Evolutionary conservation across 2,113 vertebrate genomes (phyloP), one percentile per base, ranked within the genome.

Genomic region (Spermophilus dauricus): DNA sequence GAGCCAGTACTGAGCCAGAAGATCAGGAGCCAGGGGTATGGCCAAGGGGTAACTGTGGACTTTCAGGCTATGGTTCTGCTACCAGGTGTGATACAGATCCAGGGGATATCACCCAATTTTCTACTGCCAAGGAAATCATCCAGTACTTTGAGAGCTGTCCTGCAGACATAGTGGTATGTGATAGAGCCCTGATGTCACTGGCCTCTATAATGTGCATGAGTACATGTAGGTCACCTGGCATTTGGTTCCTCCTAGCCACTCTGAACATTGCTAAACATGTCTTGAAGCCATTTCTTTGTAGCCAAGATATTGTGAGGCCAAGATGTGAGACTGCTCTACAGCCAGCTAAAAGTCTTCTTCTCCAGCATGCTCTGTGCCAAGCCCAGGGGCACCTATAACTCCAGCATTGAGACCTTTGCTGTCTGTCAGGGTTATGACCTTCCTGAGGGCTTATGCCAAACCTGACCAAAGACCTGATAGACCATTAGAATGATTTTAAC

Each of bases 251-350:
- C 11, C 97, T 99, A 72, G 99, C 99, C 28, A 96, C 97, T 89
- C 96, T 97, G 73, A 98, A 98, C 75, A 99, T 99, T 94, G 99
- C 99, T 51, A 99, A 99, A 6, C 99, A 99, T 4, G 99, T 99
- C 86, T 98, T 99, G 91, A 99, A 99, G 89, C 98, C 98, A 48
- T 75, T 99, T 98, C 1, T 99, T 99, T 97, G 99, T 99, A 45
- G 99, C 99, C 48, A 99, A 99, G 99, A 99, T 99, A 91, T 99
- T 99, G 96, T 98, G 99, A 96, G 99, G 99, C 5, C 99, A 99
- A 96, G 99, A 99, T n/a, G 99, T 99, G 77, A 99, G 99, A 0
- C 98, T 99, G 34, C 98, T 99, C 42, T 99, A 99, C 94, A 99
- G 98, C 98, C 94, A 99, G 98, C 98, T 99, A 37, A 99, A 99